Base-by-base conservation (phyloP, 2,113 vertebrate genomes). In the Hoplias malabaricus region DNA sequence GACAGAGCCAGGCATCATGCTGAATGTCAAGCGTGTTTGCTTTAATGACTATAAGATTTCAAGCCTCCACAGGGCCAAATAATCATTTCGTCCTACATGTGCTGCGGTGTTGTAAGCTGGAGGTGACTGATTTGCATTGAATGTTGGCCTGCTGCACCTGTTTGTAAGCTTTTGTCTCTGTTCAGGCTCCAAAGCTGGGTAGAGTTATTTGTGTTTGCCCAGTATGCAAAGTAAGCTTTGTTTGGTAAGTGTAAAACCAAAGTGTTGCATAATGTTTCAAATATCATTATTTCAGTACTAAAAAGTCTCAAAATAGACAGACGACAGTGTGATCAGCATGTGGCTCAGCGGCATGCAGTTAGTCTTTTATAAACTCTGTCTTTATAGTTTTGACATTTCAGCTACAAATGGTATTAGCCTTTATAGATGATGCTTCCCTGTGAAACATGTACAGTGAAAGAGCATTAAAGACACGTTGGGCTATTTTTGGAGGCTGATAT, bases 1-100 rank as follows among this genome's bases (percentile, higher is more conserved):
- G 48, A 31, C 1, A 59, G 29, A 5, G 73, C 23, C 65, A 10
- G 25, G 46, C 21, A 29, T 67, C 67, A 46, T 77, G 40, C 56
- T 56, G 66, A 71, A 78, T 81, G 82, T 83, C 74, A 85, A 71
- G 73, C 70, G 46, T 83, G 78, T 80, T 81, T 73, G 69, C 62
- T 76, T 75, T 80, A 68, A 83, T 85, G 77, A 82, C 75, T 62
- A 46, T 21, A 5, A 66, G 1, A 43, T 27, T 67, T 83, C 38
- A 74, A 29, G 73, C 65, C 69, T 72, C 70, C 78, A 43, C n/a
- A 2, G 3, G 82, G 81, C 73, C 62, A 79, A 82, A 80, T 59
- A 78, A 80, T 73, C 48, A 80, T 73, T 76, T 77, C 80, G 74
- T 84, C 23, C 23, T 77, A 42, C 48, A 21, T 75, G 61, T 23